Evolutionary conservation across 2,797 vertebrate species (phyloP).

Genomic region (Molossus molossus): DNA sequence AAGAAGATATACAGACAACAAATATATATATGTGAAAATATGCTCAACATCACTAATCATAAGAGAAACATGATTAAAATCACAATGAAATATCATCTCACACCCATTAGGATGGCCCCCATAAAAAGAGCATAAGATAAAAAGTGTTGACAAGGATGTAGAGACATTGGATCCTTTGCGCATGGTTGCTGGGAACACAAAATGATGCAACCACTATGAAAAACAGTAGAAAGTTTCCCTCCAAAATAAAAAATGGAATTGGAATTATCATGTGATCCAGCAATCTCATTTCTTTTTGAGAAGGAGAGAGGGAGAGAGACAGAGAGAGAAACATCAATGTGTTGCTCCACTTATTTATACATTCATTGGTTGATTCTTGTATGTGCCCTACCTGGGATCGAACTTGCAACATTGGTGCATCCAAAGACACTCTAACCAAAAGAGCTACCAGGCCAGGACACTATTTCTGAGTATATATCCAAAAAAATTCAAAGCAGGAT

Average conservation of each 20-base stretch:
- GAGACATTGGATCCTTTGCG: neutral
- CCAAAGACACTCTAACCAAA: neutral
- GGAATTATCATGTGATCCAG: neutral
- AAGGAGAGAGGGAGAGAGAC: neutral
- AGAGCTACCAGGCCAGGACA: neutral
- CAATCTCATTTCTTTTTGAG: neutral
- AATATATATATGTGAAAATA: neutral
- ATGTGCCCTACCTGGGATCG: neutral
- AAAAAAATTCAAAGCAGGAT: neutral
- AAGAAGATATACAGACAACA: neutral
- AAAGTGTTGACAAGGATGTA: neutral
- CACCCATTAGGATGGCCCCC: neutral
- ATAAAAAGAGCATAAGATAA: neutral
- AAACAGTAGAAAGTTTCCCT: neutral
- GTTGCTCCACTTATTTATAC: neutral
- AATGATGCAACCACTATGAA: neutral
- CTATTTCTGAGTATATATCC: neutral
- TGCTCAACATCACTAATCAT: neutral
- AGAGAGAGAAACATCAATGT: neutral
- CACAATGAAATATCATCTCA: constrained; percentile 8
- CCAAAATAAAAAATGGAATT: neutral
- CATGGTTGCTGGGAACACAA: neutral
- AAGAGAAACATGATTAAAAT: constrained; percentile 27
- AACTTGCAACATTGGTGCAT: neutral
- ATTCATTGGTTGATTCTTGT: neutral